Evolutionary conservation across 2,113 vertebrate genomes (phyloP).

Genomic region (Proterorhinus semilunaris): DNA sequence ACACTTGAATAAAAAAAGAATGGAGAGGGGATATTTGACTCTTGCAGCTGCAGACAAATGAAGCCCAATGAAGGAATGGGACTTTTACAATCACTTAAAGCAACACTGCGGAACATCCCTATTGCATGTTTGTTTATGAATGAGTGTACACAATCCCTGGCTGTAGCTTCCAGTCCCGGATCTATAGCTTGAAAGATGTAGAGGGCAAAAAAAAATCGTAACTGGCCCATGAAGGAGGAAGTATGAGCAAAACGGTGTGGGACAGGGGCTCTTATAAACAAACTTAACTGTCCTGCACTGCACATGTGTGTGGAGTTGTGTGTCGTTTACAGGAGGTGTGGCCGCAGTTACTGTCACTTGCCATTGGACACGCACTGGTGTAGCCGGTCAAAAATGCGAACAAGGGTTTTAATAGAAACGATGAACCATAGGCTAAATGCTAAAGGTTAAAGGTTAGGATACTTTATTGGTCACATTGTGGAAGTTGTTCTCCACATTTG

Average conservation of each 20-base stretch:
- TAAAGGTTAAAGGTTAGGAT: background rate
- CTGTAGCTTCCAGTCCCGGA: too few relatives aligned
- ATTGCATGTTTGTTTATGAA: too few relatives aligned
- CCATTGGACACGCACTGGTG: conserved; percentile 3
- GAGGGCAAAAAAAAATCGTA: too few relatives aligned
- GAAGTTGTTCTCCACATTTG: too few relatives aligned
- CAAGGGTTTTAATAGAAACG: background rate
- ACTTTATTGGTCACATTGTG: background rate
- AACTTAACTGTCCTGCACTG: conserved; percentile 21
- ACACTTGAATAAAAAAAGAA: too few relatives aligned
- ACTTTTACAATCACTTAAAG: too few relatives aligned
- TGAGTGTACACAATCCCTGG: too few relatives aligned
- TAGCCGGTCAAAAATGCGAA: background rate
- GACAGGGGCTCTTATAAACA: conserved; percentile 38
- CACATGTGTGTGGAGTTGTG: conserved; percentile 18
- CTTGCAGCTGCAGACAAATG: conserved; percentile 71
- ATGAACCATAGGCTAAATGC: too few relatives aligned
- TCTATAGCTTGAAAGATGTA: too few relatives aligned
- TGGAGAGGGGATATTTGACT: conserved; percentile 53
- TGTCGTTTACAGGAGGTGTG: background rate
- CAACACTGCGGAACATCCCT: too few relatives aligned
- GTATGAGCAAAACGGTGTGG: conserved; percentile 19
- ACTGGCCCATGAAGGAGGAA: background rate
- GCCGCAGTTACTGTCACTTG: conserved; percentile 8
- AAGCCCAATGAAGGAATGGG: too few relatives aligned